Evolutionary conservation across 2,113 vertebrate genomes (phyloP), one percentile per base, ranked within the genome.

Genomic region (Malurus cyaneus): DNA sequence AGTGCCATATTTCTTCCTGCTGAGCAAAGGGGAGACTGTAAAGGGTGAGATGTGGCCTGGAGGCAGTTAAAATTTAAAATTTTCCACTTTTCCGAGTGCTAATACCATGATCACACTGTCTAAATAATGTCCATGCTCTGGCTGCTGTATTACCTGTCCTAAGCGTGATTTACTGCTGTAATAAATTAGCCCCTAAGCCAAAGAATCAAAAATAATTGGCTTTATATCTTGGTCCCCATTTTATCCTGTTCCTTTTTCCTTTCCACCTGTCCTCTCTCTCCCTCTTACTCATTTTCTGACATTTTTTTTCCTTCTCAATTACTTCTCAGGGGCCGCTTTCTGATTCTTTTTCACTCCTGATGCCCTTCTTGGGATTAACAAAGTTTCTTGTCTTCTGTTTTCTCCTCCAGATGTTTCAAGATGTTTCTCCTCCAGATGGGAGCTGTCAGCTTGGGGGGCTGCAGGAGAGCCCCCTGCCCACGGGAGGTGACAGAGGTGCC

Each of bases 171-270:
- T 94, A 92, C 66, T 2, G 2, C 74, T 11, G 54, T 39, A 74
- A 80, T 89, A 92, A 91, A 97, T 95, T 65, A 94, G 77, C 59
- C 60, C 61, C 26, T 64, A 87, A 87, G 87, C 70, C 87, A 92
- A 96, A 92, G 93, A 91, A 94, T 94, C 44, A 87, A 57, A 95
- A 96, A 82, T 91, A 96, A 95, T 93, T 89, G 19, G 62, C 73
- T 54, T 69, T 87, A 60, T 54, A 84, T 78, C 72, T 57, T 23
- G 18, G 31, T 73, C 39, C 67, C n/a, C 6, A 0, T 85, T 91
- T 89, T 80, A 89, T 61, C 61, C 74, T 87, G 34, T 42, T 76
- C 49, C 34, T 69, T 86, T 83, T 84, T 39, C 44, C 65, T 76
- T 85, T 83, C 52, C 25, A 28, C 7, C 3, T 66, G 52, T 67